Evolutionary conservation across 2,113 vertebrate species (phyloP).

Genomic region (Myocastor coypus): DNA sequence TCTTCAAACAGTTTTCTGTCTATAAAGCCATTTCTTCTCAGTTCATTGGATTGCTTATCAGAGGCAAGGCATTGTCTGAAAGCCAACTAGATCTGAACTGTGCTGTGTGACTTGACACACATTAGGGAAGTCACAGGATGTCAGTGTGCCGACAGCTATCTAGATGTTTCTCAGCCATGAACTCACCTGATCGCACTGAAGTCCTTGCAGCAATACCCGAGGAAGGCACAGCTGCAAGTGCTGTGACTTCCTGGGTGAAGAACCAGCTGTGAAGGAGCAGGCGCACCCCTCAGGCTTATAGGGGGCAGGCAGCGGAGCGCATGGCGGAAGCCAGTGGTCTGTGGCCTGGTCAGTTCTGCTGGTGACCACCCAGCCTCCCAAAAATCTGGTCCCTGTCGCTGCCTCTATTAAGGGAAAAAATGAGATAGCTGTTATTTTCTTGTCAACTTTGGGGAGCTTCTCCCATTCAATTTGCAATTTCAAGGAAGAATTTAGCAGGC

Average conservation of each 20-base stretch:
- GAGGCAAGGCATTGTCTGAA: background rate
- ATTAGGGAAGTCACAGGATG: background rate
- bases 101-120: background rate
- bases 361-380: background rate
- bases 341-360: background rate
- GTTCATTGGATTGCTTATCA: background rate
- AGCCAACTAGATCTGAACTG: background rate
- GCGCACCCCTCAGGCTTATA: too few species aligned
- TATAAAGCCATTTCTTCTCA: background rate
- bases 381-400: background rate
- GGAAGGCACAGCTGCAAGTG: background rate
- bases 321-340: background rate
- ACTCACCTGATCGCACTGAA: background rate
- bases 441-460: background rate
- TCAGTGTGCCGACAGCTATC: background rate
- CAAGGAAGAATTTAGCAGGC: background rate
- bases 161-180: background rate
- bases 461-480: constrained; percentile 46
- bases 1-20: background rate
- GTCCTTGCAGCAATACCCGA: background rate
- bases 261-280: background rate
- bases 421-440: background rate
- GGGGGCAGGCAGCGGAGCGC: background rate
- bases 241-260: background rate
- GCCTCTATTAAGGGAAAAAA: constrained; percentile 15